A percentile compares a stretch with the other conserved stretches of the same genome.
These are phyloP conservation scores for Eonycteris spelaea DNA, from an alignment of 2,113 vertebrate species.

Conservation along the genomic window DNA sequence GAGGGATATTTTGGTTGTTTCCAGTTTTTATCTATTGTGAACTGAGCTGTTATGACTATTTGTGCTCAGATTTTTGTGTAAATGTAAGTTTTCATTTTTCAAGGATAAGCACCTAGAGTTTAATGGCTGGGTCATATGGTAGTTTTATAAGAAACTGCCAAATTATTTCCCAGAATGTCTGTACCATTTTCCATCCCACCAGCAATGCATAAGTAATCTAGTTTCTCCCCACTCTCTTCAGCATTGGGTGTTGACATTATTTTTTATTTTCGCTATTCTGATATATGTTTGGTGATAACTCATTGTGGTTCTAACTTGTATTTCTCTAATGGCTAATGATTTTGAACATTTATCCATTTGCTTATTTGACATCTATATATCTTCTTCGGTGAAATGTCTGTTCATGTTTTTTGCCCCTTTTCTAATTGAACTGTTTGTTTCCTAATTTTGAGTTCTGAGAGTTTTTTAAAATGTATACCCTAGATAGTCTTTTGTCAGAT, in stretches of 20 bases:
- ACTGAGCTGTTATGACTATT: background rate
- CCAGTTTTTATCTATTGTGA: background rate
- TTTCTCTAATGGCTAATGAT: background rate
- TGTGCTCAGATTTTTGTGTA: background rate
- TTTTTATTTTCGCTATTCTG: background rate
- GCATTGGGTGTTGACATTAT: background rate
- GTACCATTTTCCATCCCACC: background rate
- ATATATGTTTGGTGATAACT: background rate
- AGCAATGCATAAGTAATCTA: background rate
- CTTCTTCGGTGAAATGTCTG: background rate
- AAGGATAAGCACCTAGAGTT: background rate
- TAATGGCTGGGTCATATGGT: background rate
- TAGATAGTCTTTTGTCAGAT: background rate
- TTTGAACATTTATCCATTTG: background rate
- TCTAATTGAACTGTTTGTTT: background rate
- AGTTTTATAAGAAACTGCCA: background rate
- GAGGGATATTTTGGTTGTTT: background rate
- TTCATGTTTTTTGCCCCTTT: background rate
- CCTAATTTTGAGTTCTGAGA: background rate
- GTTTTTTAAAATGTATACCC: background rate
- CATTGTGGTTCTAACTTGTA: background rate
- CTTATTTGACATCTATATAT: background rate
- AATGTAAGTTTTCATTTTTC: background rate
- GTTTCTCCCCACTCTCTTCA: background rate
- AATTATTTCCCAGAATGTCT: background rate